These are phyloP conservation scores for Tenrec ecaudatus DNA, from an alignment of 2,113 vertebrate species.

Conservation along the genomic window DNA sequence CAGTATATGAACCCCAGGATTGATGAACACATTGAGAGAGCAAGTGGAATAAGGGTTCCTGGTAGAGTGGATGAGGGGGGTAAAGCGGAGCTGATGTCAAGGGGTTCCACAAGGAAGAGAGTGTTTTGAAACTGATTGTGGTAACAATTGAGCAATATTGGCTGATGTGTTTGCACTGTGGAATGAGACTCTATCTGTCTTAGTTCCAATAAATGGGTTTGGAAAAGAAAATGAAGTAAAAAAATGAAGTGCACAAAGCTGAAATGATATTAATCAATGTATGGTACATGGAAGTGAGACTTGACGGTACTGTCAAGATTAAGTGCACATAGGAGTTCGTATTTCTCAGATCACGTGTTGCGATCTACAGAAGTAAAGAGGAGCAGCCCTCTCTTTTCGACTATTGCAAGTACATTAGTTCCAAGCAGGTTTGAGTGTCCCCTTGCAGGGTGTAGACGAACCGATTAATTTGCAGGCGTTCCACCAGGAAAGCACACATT, in stretches of 20 bases:
- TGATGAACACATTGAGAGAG: no score
- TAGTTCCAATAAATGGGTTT: no score
- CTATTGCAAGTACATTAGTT: neutral
- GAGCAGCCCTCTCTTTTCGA: neutral
- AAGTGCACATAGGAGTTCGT: neutral
- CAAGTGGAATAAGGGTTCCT: no score
- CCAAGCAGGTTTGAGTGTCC: neutral
- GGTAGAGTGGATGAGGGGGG: no score
- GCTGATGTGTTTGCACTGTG: no score
- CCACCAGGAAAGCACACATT: neutral
- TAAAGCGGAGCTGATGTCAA: no score
- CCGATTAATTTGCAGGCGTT: neutral
- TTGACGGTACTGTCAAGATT: neutral
- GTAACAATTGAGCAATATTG: no score
- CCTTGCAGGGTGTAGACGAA: no score
- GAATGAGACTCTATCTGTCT: no score
- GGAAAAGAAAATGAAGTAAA: neutral
- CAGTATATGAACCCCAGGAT: no score
- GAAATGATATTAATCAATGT: neutral
- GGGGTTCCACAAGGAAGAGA: no score
- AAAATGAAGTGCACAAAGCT: neutral
- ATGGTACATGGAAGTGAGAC: neutral
- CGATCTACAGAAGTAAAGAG: neutral
- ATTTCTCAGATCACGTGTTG: neutral
- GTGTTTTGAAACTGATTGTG: no score